These are phyloP conservation scores for Guaruba guarouba DNA, from an alignment of 2,113 vertebrate genomes.

Conservation along the genomic window DNA sequence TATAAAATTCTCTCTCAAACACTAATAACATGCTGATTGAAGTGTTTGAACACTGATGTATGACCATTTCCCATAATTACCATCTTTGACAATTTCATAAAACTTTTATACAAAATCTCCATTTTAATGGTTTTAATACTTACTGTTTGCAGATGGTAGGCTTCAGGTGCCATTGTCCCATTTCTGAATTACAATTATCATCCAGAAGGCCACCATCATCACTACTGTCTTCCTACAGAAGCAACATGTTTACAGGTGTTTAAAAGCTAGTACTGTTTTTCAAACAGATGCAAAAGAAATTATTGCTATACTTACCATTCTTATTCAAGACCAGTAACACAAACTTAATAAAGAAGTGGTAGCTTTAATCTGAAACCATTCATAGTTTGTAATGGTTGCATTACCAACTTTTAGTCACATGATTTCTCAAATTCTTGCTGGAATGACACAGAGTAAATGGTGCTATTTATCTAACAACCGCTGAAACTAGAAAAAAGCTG, in stretches of 20 bases:
- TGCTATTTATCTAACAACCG: neutral
- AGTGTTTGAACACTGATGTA: neutral
- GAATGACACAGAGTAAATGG: accelerated
- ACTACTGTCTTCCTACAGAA: conserved; percentile 90
- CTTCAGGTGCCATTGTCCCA: conserved; percentile 80
- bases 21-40: neutral
- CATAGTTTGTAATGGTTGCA: neutral
- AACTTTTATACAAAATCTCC: neutral
- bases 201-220: conserved; percentile 88
- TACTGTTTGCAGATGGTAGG: conserved; percentile 90
- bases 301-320: neutral
- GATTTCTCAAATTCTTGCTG: neutral
- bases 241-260: neutral
- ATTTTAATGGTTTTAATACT: conserved; percentile 61
- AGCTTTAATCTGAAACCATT: neutral
- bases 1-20: neutral
- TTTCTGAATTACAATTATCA: conserved; percentile 79
- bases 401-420: neutral
- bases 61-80: neutral
- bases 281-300: neutral
- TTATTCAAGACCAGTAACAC: neutral
- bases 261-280: neutral
- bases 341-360: neutral
- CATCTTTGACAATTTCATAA: neutral
- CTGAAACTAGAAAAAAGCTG: neutral